Evolutionary conservation across 2,888 invertebrate species (phyloP), one percentile per base, ranked within the genome.

Genomic region (Cheilosia vulpina): DNA sequence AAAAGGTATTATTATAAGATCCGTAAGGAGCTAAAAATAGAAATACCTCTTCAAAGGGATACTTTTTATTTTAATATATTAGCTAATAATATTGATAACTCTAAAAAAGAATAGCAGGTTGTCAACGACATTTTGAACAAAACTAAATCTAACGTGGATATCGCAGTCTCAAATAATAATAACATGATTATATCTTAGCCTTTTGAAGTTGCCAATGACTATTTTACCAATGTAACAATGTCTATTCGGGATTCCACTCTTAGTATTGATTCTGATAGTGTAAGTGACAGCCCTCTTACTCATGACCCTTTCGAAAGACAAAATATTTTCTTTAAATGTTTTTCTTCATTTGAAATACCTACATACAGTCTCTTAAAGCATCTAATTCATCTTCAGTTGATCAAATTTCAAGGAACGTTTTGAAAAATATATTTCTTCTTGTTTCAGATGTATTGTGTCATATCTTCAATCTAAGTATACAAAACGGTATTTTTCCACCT

Each of bases 121-220:
- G 55, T 68, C 13, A 68, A 68, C 41, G 55, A 45, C 13, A 53
- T 68, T 55, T 68, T 68, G 31, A 68, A 68, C 27, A 68, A 55
- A 43, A 55, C 50, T 11, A 68, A 52, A 55, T 4, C 9, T n/a
- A 7, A 34, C 2, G 15, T 5, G 5, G 52, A 66, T 34, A 17
- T 55, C 17, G 55, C 19, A 7, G 17, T 68, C 27, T 27, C 43
- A 5, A 38, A 41, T n/a, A n/a, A 41, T 38, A 41, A 65, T 52
- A 15, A 21, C 21, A 5, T 9, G 9, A 21, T 17, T 38, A 15
- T 43, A n/a, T n/a, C n/a, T 47, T 19, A 47, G 47, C 19, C 41
- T 15, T 53, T 19, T 1, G 21, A 11, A 6, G 24, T 43, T 53
- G 41, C 66, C 9, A 57, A 65, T 38, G 5, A 63, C 7, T 31